These are phyloP conservation scores for Ceratothoa steindachneri DNA, from an alignment of 2,888 invertebrate species.

Conservation along the genomic window DNA sequence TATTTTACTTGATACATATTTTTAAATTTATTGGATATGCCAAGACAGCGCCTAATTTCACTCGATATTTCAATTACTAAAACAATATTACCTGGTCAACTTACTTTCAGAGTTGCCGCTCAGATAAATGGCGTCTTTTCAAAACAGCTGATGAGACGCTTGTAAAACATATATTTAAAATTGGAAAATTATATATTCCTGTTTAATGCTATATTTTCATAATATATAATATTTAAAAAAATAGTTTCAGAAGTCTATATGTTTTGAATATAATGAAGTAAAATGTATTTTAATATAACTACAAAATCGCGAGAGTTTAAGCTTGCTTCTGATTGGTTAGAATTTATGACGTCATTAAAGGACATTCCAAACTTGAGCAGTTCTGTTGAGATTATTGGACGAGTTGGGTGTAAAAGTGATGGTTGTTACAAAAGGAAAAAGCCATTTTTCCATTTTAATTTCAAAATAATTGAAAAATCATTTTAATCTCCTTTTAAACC, in stretches of 20 bases:
- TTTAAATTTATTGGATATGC: too few relatives aligned
- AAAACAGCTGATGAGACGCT: background rate
- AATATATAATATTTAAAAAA: background rate
- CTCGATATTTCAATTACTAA: too few relatives aligned
- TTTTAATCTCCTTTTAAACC: too few relatives aligned
- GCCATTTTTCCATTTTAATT: too few relatives aligned
- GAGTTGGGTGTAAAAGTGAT: background rate
- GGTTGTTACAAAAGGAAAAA: background rate
- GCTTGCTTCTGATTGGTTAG: background rate
- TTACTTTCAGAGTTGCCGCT: background rate
- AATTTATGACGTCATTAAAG: constrained; percentile 3
- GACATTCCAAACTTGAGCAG: constrained; percentile 6
- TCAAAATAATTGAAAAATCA: too few relatives aligned
- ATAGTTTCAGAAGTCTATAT: background rate
- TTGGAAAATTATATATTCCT: background rate
- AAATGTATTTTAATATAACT: background rate
- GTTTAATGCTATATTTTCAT: background rate
- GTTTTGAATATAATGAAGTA: background rate
- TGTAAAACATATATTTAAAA: background rate
- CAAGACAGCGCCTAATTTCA: too few relatives aligned
- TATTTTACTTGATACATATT: too few relatives aligned
- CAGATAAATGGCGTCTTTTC: background rate
- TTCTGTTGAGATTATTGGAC: background rate
- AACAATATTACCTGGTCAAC: too few relatives aligned
- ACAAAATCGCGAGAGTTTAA: background rate